Base-by-base conservation (phyloP, 2,797 vertebrate species). In the Pseudochaenichthys georgianus region DNA sequence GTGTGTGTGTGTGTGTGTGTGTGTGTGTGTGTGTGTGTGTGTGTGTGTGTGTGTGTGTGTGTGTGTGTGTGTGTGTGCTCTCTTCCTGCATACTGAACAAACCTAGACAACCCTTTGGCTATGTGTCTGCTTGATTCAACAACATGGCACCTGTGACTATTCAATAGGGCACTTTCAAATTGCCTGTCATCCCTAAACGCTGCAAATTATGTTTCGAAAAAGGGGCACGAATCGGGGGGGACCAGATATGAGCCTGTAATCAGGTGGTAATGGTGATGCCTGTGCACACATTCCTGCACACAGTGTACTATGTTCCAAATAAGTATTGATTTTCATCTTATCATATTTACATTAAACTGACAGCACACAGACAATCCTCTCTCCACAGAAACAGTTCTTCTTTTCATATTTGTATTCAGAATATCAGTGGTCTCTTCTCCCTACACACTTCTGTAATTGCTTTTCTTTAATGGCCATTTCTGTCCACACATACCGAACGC, bases 121-220 rank as follows among this genome's bases (percentile, higher is more conserved):
- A 77, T 85, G 83, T 31, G 59, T 52, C 69, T 19, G 76, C 81
- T 64, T 16, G 31, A 78, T 82, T 82, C 75, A 86, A 83, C 85
- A 74, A 83, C 84, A 64, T 31, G 66, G 72, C 88, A 93, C 90
- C 87, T 91, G 88, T 77, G 84, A 87, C 86, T 77, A 78, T 83
- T 89, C 86, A 88, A 55, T 72, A 13, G 80, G 67, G 61, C 71
- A 52, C 63, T 80, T 86, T 78, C 77, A 86, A 79, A 89, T 82
- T 64, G 78, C 74, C 79, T 1, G 67, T 88, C 79, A 64, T 87
- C 76, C 64, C 80, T 66, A 82, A 85, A 86, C 83, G 75, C 88
- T 86, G 81, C 75, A 87, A 87, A 84, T 88, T 80, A 74, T 83
- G 63, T 46, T 46, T 60, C 68, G 69, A 68, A 70, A 43, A 48